Base-by-base conservation (phyloP, 2,113 vertebrate species). In the Trogon surrucura region DNA sequence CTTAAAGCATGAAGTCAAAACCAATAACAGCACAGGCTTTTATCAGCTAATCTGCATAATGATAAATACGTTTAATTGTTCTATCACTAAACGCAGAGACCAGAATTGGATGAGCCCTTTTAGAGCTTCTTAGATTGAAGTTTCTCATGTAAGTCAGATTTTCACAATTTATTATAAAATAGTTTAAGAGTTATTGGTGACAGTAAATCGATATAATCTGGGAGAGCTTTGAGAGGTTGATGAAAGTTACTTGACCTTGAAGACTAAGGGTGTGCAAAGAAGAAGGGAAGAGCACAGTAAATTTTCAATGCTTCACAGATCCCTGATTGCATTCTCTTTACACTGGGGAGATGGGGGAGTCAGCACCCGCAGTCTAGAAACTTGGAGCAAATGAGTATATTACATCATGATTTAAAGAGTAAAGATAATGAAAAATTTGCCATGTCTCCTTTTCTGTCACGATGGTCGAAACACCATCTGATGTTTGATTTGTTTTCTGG, bases 171-270 rank as follows among this genome's bases (percentile, higher is more conserved):
- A 77, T 72, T 86, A 32, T 14, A 78, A 74, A 86, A 50, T 48
- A 83, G 12, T 64, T n/a, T 71, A 88, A 67, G 65, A 71, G 67
- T 80, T 92, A 74, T 5, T 66, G 2, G 30, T 81, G 70, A 57
- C 45, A 44, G 36, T 93, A 85, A 77, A 73, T 88, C 45, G 67
- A 0, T 66, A 58, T 83, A 67, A 78, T 64, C 45, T 79, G 53
- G 51, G 72, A 86, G 75, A 60, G 29, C 58, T 89, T 70, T 62
- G 86, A 64, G 86, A 86, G 45, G 38, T 30, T 79, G 44, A 61
- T 80, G 22, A 30, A 91, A 90, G 74, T 86, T 69, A 65, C 58
- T 88, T 91, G 89, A 95, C 89, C 93, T 95, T 94, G 80, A 92
- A 95, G 45, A 65, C 30, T 54, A 79, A 75, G 21, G 16, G 8